Conservation (phyloP, 2,888 invertebrate genomes). For the Opisthograptis luteolata region DNA sequence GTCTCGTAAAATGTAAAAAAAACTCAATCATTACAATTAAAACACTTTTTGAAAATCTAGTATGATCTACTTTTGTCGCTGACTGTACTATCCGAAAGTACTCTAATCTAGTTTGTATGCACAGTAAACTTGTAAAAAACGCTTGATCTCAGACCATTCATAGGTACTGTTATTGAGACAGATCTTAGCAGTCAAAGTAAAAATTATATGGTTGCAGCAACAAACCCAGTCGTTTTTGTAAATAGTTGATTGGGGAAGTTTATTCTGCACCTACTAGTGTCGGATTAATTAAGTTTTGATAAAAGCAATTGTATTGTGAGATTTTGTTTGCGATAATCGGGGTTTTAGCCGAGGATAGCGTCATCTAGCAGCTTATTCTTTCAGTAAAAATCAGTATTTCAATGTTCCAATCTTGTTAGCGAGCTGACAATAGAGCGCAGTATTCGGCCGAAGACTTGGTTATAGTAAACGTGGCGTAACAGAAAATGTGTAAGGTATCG, state of each 20-base stretch:
- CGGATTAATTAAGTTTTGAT: conserved; percentile 44
- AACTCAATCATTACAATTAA: no score
- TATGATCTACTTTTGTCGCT: no score
- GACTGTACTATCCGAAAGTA: no score
- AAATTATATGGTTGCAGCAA: conserved; percentile 23
- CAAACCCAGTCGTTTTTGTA: conserved; percentile 43
- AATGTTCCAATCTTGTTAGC: no score
- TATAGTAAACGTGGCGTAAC: conserved; percentile 4
- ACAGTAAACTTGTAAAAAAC: no score
- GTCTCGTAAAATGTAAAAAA: no score
- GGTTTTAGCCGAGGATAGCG: conserved; percentile 4
- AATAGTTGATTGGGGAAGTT: conserved; percentile 39
- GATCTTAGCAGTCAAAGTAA: background rate
- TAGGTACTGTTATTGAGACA: background rate
- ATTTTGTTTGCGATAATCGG: conserved; percentile 6
- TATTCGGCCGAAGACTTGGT: conserved; percentile 5
- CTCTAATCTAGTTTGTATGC: no score
- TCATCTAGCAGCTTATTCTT: background rate
- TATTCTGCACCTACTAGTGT: conserved; percentile 38
- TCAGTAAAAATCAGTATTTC: background rate
- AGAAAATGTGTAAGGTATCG: conserved; percentile 12
- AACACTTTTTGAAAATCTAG: no score
- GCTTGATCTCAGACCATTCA: background rate
- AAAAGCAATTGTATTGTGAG: conserved; percentile 30
- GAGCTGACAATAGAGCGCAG: no score